These are phyloP conservation scores for Spodoptera exigua DNA, from an alignment of 2,888 invertebrate genomes.

Conservation along the genomic window DNA sequence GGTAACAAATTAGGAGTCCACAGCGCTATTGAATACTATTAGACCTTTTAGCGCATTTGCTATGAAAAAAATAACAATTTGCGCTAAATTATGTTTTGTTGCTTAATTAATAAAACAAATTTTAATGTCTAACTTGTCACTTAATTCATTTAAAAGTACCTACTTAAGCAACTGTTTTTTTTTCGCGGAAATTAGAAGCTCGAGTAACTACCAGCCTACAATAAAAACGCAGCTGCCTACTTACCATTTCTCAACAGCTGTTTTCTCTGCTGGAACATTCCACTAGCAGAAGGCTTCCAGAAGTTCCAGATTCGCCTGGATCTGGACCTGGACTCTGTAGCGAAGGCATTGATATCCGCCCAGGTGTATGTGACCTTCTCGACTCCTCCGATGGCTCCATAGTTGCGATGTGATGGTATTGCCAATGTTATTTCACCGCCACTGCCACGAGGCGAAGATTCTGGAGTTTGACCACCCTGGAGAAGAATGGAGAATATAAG, in stretches of 20 bases:
- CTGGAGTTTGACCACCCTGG: slow-evolving; percentile 73
- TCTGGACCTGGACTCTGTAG: slow-evolving; percentile 87
- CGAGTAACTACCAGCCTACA: no score
- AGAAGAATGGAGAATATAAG: slow-evolving; percentile 1
- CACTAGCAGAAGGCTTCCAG: slow-evolving; percentile 76
- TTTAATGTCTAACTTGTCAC: no score
- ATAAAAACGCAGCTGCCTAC: slow-evolving; percentile 17
- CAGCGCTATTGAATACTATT: no score
- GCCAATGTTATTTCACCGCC: slow-evolving; percentile 75
- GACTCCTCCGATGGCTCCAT: slow-evolving; percentile 79
- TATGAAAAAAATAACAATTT: no score
- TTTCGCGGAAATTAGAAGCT: no score
- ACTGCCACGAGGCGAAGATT: slow-evolving; percentile 74
- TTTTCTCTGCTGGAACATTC: slow-evolving; percentile 89
- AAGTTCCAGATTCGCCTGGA: slow-evolving; percentile 83
- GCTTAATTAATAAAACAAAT: no score
- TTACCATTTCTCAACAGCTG: slow-evolving; percentile 93
- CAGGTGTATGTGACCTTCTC: slow-evolving; percentile 93
- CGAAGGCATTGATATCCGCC: slow-evolving; percentile 94
- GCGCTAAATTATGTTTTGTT: no score
- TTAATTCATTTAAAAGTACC: no score
- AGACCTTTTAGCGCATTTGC: no score
- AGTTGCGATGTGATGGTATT: slow-evolving; percentile 73
- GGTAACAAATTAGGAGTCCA: no score
- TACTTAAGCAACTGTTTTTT: no score